These are phyloP conservation scores for Cyanoderma ruficeps DNA, from an alignment of 2,113 vertebrate species.

Conservation along the genomic window DNA sequence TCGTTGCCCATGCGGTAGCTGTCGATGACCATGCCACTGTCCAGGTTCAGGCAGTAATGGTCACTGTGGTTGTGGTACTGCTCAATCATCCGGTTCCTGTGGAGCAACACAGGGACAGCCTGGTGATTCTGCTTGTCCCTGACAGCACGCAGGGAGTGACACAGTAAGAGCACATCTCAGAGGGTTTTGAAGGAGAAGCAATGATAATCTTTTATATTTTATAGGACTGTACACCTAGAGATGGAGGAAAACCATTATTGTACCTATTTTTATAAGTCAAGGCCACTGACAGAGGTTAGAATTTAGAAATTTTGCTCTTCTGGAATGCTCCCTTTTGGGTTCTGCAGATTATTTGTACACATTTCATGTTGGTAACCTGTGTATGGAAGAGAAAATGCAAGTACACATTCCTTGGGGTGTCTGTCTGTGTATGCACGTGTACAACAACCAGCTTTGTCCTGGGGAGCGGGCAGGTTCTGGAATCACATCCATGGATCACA, in stretches of 20 bases:
- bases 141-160: neutral
- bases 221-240: neutral
- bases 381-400: constrained; percentile 49
- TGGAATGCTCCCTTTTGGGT: constrained; percentile 27
- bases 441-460: neutral
- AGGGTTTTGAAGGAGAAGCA: neutral
- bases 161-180: neutral
- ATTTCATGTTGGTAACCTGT: constrained; percentile 15
- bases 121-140: neutral
- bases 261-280: constrained; percentile 31
- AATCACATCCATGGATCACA: neutral
- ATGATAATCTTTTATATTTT: neutral
- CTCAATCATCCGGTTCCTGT: constrained; percentile 85
- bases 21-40: constrained; percentile 99
- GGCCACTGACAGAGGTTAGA: constrained; percentile 44
- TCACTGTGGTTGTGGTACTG: constrained; percentile 97
- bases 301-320: constrained; percentile 45
- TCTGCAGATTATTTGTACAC: constrained; percentile 20
- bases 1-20: constrained; percentile 99
- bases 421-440: neutral
- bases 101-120: neutral
- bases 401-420: neutral
- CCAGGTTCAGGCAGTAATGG: constrained; percentile 97
- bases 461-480: neutral
- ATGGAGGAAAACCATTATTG: constrained; percentile 5